Conservation (phyloP, 1,140 invertebrate species). For the Arctopsyche grandis region DNA sequence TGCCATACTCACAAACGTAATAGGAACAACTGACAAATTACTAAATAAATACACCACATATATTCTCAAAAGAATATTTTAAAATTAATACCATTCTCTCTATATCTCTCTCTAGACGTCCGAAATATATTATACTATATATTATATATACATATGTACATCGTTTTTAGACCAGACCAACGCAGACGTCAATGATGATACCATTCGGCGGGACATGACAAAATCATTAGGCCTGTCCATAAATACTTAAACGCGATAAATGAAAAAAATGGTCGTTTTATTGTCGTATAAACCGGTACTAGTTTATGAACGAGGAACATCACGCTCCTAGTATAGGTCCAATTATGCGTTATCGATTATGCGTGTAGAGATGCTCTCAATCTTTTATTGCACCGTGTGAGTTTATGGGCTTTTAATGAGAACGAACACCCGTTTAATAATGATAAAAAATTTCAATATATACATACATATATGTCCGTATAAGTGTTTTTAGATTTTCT, state of each 20-base stretch:
- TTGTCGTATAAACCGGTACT: not conserved
- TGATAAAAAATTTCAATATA: not conserved
- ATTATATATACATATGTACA: not conserved
- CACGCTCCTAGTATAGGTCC: not conserved
- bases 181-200: conserved; percentile 35
- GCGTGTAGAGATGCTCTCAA: conserved; percentile 26
- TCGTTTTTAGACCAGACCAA: not conserved
- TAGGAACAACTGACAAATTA: not conserved
- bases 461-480: not conserved
- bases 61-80: not conserved
- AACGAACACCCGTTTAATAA: conserved; percentile 22
- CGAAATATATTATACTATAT: too few species aligned
- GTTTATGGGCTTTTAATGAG: conserved; percentile 36
- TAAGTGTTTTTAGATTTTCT: not conserved
- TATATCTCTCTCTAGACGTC: not conserved
- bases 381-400: conserved; percentile 26
- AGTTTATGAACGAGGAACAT: too few species aligned
- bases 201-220: conserved; percentile 39
- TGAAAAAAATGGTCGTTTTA: conserved; percentile 23
- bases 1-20: not conserved
- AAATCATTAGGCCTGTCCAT: conserved; percentile 48
- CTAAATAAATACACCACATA: not conserved
- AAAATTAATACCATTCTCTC: not conserved
- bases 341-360: conserved; percentile 36
- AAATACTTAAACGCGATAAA: conserved; percentile 43